Base-by-base conservation (phyloP, 2,888 invertebrate species). In the Hypsopygia costalis region DNA sequence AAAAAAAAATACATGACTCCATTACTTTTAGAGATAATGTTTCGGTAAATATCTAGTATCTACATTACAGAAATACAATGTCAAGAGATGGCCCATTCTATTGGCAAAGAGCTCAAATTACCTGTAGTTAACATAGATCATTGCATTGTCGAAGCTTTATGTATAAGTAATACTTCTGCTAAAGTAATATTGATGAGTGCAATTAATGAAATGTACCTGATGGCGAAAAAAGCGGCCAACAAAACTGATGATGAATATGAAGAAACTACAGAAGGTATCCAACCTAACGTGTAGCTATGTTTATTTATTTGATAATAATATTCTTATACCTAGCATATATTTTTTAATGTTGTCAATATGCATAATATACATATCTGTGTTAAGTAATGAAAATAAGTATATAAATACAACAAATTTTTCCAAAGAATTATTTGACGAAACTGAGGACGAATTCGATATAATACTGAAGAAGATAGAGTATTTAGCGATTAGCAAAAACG, bases 111-210 rank as follows among this genome's bases (percentile, higher is more conserved):
- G 3, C 62, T 91, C 1, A 49, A 62, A 2, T 49, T 91, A 42
- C 89, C 90, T 0, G 81, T 85, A 3, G 55, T 88, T 45, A 90
- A 80, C 63, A 77, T 90, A 41, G 92, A 91, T 63, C 58, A 69
- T 21, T 77, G 85, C 63, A 87, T 85, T 56, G 86, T 82, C 41
- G 86, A 90, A 60, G 85, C 87, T 21, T 62, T 90, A 28, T 74
- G 76, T 48, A 42, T 58, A 0, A 62, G 70, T 38, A 47, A 63
- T 1, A 68, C 69, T 46, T 40, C 65, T 1, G 76, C 83, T 0
- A 79, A 69, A 63, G 27, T 30, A 12, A 34, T 62, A 16, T 48
- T 87, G 11, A 42, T 64, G 7, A 52, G 34, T 25, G 75, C 73
- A 11, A 67, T 85, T 1, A 58, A 75, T 31, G 83, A 86, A 40